Percentiles rank a stretch among this genome's conserved stretches.
These are phyloP conservation scores for Proctacanthus coquilletti DNA, from an alignment of 1,140 invertebrate species.

Conservation along the genomic window DNA sequence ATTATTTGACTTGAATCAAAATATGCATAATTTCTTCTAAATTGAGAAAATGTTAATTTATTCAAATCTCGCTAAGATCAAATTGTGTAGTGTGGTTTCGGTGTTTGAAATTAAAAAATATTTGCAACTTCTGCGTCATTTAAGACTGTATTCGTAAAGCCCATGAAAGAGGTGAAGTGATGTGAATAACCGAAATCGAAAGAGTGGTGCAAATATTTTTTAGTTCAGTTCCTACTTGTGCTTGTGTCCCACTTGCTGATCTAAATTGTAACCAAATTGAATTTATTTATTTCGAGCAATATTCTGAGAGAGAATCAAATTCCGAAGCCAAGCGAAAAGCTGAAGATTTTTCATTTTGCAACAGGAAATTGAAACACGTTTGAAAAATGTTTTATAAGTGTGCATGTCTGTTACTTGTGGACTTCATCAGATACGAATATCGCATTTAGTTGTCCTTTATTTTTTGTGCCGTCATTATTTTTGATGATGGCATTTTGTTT, in stretches of 20 bases:
- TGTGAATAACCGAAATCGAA: background rate
- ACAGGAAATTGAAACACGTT: conserved; percentile 30
- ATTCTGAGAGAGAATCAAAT: conserved; percentile 5
- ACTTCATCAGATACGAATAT: background rate
- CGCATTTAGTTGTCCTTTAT: background rate
- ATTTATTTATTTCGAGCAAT: conserved; percentile 11
- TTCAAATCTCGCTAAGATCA: conserved; percentile 1
- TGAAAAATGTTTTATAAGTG: conserved; percentile 11
- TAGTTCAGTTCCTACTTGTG: background rate
- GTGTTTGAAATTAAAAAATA: conserved; percentile 3
- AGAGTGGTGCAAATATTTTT: conserved; percentile 1
- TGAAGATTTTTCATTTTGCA: conserved; percentile 4
- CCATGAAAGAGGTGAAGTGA: background rate
- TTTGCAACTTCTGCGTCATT: too few relatives aligned
- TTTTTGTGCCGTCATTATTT: too few relatives aligned
- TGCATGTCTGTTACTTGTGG: background rate
- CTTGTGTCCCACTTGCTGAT: conserved; percentile 1
- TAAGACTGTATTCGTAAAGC: too few relatives aligned
- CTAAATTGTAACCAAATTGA: background rate
- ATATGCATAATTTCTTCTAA: conserved; percentile 3
- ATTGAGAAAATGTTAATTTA: conserved; percentile 2
- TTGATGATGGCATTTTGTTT: too few relatives aligned
- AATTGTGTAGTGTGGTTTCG: conserved; percentile 19
- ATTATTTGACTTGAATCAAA: conserved; percentile 9
- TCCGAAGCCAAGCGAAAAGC: too few relatives aligned